These are phyloP conservation scores for Drosophila kepulauana DNA, from an alignment of 1,140 invertebrate species.

Conservation along the genomic window DNA sequence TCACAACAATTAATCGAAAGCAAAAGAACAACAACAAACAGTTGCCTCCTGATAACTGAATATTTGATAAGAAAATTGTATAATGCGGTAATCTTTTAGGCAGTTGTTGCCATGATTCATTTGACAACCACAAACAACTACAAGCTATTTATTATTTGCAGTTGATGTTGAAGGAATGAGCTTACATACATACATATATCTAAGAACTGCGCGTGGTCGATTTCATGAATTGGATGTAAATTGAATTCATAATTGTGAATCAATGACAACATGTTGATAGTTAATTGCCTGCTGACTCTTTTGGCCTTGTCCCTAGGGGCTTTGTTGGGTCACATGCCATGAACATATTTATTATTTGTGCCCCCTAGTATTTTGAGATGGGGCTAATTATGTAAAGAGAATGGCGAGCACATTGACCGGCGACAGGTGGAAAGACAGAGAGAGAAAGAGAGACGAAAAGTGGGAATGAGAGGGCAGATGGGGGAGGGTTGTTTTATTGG, in stretches of 20 bases:
- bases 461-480: not conserved
- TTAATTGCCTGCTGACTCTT: constrained; percentile 17
- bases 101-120: constrained; percentile 57
- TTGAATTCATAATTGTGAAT: constrained; percentile 16
- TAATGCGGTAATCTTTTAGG: constrained; percentile 49
- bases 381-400: constrained; percentile 33
- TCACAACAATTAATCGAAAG: not conserved
- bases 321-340: constrained; percentile 15
- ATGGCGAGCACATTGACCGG: constrained; percentile 3
- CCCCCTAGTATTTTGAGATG: not conserved
- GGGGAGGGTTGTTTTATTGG: constrained; percentile 16
- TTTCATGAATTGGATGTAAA: constrained; percentile 6
- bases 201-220: constrained; percentile 6
- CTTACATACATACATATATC: constrained; percentile 47
- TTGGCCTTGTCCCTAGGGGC: constrained; percentile 1
- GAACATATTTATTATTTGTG: not conserved
- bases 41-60: constrained; percentile 46
- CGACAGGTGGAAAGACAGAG: constrained; percentile 39
- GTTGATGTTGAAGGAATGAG: not conserved
- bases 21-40: constrained; percentile 16
- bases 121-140: constrained; percentile 2
- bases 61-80: constrained; percentile 63
- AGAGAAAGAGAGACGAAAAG: not conserved
- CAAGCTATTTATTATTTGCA: constrained; percentile 13
- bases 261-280: constrained; percentile 10